These are phyloP conservation scores for Batillaria attramentaria DNA, from an alignment of 1,140 invertebrate species.

Conservation along the genomic window DNA sequence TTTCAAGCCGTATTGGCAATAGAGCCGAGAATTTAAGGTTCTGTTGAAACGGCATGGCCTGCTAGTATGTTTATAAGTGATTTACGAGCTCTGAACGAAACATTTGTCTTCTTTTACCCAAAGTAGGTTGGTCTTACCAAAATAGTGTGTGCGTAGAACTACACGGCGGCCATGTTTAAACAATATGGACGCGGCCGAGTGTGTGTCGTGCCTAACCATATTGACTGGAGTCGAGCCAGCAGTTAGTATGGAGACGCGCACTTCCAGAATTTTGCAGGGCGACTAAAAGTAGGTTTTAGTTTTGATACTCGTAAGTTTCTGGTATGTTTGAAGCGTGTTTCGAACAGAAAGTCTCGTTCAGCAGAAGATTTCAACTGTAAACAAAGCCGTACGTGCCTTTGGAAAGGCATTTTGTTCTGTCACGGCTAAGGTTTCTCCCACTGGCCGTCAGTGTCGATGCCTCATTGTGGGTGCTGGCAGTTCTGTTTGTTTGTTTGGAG, in stretches of 20 bases:
- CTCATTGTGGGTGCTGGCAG: too few relatives aligned
- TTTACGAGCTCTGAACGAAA: not conserved
- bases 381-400: too few relatives aligned
- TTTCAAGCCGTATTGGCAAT: not conserved
- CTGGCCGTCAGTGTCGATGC: too few relatives aligned
- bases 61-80: not conserved
- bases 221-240: constrained; percentile 31
- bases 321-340: too few relatives aligned
- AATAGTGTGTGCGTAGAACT: not conserved
- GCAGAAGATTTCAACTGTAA: too few relatives aligned
- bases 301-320: too few relatives aligned
- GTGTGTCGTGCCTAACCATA: constrained; percentile 15
- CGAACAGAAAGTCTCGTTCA: too few relatives aligned
- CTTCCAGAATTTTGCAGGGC: not conserved
- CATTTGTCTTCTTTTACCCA: not conserved
- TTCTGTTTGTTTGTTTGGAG: too few relatives aligned
- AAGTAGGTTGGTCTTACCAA: not conserved
- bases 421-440: too few relatives aligned
- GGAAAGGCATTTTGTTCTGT: too few relatives aligned
- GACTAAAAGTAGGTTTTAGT: not conserved
- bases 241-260: constrained; percentile 28
- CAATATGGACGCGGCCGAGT: constrained; percentile 45
- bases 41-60: not conserved
- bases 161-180: constrained; percentile 49
- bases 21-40: not conserved